Conservation (phyloP, 2,888 invertebrate genomes). For the Leptinotarsa rubiginosa region DNA sequence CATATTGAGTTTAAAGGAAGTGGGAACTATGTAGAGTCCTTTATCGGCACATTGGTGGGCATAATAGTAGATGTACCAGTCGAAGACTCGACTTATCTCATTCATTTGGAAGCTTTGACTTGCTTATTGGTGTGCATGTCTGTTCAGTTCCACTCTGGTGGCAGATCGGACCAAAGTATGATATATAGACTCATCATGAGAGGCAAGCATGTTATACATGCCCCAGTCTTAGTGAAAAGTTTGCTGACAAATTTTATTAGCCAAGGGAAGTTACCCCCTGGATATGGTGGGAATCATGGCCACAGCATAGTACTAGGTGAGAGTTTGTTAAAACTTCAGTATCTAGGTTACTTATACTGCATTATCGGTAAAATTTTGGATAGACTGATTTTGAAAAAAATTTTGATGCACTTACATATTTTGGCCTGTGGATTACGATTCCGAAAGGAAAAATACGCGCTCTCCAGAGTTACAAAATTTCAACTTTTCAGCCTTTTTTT, state of each 20-base stretch:
- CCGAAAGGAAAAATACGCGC: too few relatives aligned
- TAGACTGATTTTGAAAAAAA: too few relatives aligned
- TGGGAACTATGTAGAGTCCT: conserved; percentile 72
- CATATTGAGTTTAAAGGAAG: conserved; percentile 77
- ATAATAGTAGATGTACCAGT: conserved; percentile 86
- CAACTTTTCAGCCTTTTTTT: too few relatives aligned
- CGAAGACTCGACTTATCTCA: conserved; percentile 84
- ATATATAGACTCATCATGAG: conserved; percentile 79
- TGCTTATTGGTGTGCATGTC: conserved; percentile 88
- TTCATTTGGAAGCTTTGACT: conserved; percentile 90
- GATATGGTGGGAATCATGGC: conserved; percentile 71
- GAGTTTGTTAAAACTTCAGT: conserved; percentile 3
- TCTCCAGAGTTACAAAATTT: too few relatives aligned
- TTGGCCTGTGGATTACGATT: too few relatives aligned
- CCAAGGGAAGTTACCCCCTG: conserved; percentile 76
- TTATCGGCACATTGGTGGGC: conserved; percentile 82
- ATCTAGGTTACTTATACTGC: neutral
- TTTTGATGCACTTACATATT: too few relatives aligned
- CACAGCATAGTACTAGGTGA: conserved; percentile 83
- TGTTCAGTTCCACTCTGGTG: conserved; percentile 83
- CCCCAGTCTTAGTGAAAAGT: conserved; percentile 82
- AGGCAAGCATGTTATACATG: conserved; percentile 79
- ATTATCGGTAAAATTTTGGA: too few relatives aligned
- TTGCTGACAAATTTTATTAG: conserved; percentile 81
- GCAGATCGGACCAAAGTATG: conserved; percentile 74